phyloP scores from a whole-genome alignment of 2,888 invertebrate species.

The Hecatera dysodea region DNA sequence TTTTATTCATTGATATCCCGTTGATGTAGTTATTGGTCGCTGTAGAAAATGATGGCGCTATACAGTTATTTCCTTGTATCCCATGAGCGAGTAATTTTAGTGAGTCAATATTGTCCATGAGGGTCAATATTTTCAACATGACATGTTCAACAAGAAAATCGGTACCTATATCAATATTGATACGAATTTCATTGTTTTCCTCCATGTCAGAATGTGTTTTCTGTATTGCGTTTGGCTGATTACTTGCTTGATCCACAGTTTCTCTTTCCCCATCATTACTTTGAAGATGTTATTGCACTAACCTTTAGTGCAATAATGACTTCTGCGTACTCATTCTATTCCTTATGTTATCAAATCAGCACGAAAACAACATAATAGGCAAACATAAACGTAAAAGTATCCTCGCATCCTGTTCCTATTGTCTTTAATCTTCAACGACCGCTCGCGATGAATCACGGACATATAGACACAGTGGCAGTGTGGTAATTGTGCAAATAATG shows the following conservation, averaged over 20 bases:
- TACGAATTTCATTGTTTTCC: conserved; percentile 12
- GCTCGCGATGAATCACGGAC: conserved; percentile 52
- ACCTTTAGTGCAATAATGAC: too few species aligned
- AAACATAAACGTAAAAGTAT: conserved; percentile 51
- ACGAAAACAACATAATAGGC: conserved; percentile 45
- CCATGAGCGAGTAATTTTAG: conserved; percentile 2
- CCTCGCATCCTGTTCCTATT: conserved; percentile 58
- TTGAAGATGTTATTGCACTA: conserved; percentile 4
- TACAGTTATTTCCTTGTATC: neutral
- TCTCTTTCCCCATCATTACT: neutral
- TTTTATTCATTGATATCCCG: neutral
- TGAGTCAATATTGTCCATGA: neutral
- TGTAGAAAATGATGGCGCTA: neutral
- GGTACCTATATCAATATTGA: neutral
- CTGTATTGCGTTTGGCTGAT: conserved; percentile 8
- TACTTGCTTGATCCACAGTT: neutral
- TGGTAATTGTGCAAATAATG: conserved; percentile 69
- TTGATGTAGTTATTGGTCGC: neutral
- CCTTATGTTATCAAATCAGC: neutral
- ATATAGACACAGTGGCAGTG: conserved; percentile 47
- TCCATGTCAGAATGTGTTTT: neutral
- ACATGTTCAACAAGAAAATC: neutral
- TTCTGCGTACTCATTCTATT: neutral
- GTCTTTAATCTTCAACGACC: conserved; percentile 57
- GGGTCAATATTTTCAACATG: conserved; percentile 1